phyloP scores from a whole-genome alignment of 2,113 vertebrate species.

The Propithecus coquereli region DNA sequence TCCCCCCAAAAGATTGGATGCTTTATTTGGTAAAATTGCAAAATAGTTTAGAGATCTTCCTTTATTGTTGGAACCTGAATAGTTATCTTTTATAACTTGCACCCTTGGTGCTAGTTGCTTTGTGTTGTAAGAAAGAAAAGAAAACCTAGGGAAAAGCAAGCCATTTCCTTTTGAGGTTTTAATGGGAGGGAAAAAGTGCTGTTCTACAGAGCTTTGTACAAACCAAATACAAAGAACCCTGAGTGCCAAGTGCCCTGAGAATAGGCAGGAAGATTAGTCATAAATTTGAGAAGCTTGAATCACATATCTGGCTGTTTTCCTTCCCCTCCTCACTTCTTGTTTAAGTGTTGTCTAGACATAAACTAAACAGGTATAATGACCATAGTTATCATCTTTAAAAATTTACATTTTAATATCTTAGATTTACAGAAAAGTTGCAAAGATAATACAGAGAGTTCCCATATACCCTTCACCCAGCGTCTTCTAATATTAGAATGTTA shows the following conservation, averaged over 20 bases:
- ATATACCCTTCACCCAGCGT: background rate
- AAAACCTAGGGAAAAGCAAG: conserved; percentile 58
- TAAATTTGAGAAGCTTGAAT: conserved; percentile 77
- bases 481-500: conserved; percentile 19
- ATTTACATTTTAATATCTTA: conserved; percentile 41
- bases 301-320: conserved; percentile 72
- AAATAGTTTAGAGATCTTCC: background rate
- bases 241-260: conserved; percentile 74
- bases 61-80: background rate
- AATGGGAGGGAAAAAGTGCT: background rate
- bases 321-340: conserved; percentile 61
- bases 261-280: conserved; percentile 80
- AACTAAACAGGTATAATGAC: conserved; percentile 62
- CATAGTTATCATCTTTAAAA: conserved; percentile 57
- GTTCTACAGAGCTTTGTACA: conserved; percentile 59
- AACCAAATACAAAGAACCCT: conserved; percentile 54
- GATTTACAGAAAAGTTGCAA: conserved; percentile 9
- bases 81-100: conserved; percentile 3
- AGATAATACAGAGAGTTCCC: background rate
- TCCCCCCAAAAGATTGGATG: background rate
- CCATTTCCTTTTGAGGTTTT: conserved; percentile 71
- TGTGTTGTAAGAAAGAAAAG: conserved; percentile 55
- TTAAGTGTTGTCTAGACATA: conserved; percentile 78
- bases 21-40: background rate
- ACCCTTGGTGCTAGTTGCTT: background rate